A percentile compares a stretch with the other conserved stretches of the same genome.
phyloP scores from a whole-genome alignment of 2,797 vertebrate species.

The Gila robusta region DNA sequence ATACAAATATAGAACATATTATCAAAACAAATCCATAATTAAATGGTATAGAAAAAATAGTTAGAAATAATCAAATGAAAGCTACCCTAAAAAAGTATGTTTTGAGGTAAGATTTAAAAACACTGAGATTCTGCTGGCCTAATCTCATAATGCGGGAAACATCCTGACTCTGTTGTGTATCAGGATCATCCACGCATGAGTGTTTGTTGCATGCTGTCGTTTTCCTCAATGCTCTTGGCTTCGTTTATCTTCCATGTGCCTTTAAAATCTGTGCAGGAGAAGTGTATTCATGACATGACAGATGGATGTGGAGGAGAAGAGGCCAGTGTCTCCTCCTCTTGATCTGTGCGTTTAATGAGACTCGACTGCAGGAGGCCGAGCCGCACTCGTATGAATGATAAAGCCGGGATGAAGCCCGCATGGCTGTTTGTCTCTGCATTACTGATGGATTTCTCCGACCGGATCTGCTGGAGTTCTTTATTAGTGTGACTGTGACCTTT shows the following conservation, averaged over 20 bases:
- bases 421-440: constrained; percentile 24
- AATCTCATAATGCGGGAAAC: background rate
- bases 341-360: constrained; percentile 55
- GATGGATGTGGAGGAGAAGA: constrained; percentile 48
- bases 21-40: too few species aligned
- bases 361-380: constrained; percentile 10
- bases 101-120: too few species aligned
- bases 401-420: background rate
- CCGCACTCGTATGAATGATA: constrained; percentile 4
- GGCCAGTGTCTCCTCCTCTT: constrained; percentile 19
- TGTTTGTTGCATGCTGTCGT: background rate
- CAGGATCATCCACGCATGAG: background rate
- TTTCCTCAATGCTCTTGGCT: background rate
- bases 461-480: constrained; percentile 39
- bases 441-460: constrained; percentile 10
- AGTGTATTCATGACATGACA: constrained; percentile 49
- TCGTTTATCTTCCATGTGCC: constrained; percentile 8
- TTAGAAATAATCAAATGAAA: too few species aligned
- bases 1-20: too few species aligned
- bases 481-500: constrained; percentile 59
- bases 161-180: background rate
- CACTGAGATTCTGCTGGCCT: too few species aligned
- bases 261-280: constrained; percentile 48
- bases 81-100: too few species aligned
- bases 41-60: too few species aligned